Conservation (phyloP, 2,888 invertebrate genomes). For the Diaphora mendica region DNA sequence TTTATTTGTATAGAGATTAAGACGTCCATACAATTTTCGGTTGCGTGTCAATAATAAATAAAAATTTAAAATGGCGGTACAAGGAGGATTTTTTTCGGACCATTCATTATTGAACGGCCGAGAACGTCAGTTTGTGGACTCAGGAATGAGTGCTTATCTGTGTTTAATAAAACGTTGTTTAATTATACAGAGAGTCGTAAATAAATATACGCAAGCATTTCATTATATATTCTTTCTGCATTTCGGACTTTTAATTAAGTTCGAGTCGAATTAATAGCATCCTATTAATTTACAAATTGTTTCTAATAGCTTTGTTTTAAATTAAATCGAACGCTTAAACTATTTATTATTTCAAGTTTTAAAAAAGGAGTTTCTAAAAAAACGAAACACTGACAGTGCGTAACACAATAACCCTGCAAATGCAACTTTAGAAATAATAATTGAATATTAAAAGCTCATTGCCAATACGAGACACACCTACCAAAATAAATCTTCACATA, state of each 20-base stretch:
- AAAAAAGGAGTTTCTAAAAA: too few species aligned
- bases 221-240: constrained; percentile 14
- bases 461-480: constrained; percentile 33
- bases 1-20: constrained; percentile 17
- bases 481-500: constrained; percentile 48
- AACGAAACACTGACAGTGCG: too few species aligned
- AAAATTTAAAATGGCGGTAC: constrained; percentile 41
- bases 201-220: constrained; percentile 21
- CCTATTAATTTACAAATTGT: constrained; percentile 23
- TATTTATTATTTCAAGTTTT: too few species aligned
- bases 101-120: constrained; percentile 41
- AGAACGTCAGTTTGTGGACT: constrained; percentile 49
- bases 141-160: constrained; percentile 46
- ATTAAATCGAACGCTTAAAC: constrained; percentile 16
- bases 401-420: constrained; percentile 29
- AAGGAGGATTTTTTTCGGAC: constrained; percentile 38
- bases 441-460: constrained; percentile 48
- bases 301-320: constrained; percentile 22
- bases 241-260: constrained; percentile 22
- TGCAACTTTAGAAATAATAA: constrained; percentile 27
- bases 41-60: constrained; percentile 42
- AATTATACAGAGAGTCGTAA: constrained; percentile 29
- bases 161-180: constrained; percentile 29
- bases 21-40: constrained; percentile 30
- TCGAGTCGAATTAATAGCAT: constrained; percentile 25